Evolutionary conservation across 2,888 invertebrate genomes (phyloP), one percentile per base, ranked within the genome.

Genomic region (Eupithecia centaureata): DNA sequence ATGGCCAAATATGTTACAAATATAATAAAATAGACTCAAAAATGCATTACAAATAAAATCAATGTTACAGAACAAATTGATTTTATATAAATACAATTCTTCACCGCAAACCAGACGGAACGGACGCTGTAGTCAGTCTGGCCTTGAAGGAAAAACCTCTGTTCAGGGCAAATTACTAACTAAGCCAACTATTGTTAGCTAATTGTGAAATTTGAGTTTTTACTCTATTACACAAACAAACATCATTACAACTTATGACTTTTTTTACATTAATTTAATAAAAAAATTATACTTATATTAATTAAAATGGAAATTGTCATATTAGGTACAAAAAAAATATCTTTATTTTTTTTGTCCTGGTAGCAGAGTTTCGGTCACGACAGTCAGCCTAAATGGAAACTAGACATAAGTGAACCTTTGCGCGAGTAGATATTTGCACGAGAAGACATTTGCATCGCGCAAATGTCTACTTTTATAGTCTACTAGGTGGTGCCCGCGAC

Each of bases 111-210:
- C 62, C 65, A 67, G 60, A 51, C 76, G 76, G 66, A 83, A 79
- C 76, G 74, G 81, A 80, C 77, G 78, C 57, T 25, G 63, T 77
- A 76, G 76, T 72, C 73, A 68, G 64, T 74, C 38, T 72, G 80
- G 77, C 84, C 83, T 83, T 85, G 75, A 64, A 70, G 67, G 71
- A 65, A 74, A 60, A 28, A 57, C 58, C 47, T 67, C 56, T 42
- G 47, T 67, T 56, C 60, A 47, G 27, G 60, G 54, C 60, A 61
- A 60, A 33, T 33, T 18, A 60, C 33, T 58, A 22, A 60, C 33
- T 58, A 22, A 59, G 3, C 28, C n/a, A 30, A 22, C n/a, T 22
- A 60, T 61, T 59, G 60, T 60, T 54, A 35, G 33, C 32, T 56
- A 4, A 67, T 59, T 63, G 67, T 60, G 47, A 63, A 59, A 63